Conservation (phyloP, 1,140 invertebrate genomes). For the Berghia stephanieae region DNA sequence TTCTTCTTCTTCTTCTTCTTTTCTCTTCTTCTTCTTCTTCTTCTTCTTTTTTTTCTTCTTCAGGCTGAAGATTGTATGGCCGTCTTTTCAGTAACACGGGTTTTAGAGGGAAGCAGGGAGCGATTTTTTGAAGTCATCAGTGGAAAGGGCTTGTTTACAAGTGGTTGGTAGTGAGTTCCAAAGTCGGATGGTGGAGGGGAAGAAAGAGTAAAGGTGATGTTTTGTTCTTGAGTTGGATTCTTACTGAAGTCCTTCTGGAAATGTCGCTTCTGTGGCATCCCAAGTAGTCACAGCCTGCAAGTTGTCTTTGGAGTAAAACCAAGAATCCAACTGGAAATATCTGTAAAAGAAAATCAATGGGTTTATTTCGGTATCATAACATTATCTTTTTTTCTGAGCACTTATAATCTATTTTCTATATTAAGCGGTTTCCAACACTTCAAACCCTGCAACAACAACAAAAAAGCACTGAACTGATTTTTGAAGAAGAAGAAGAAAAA, state of each 20-base stretch:
- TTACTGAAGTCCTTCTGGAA: constrained; percentile 33
- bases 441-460: no score
- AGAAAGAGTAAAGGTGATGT: not conserved
- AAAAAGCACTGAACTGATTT: no score
- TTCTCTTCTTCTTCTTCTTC: not conserved
- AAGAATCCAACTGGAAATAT: constrained; percentile 35
- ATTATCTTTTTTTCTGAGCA: not conserved
- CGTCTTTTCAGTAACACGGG: not conserved
- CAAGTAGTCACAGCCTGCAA: constrained; percentile 28
- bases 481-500: no score
- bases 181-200: not conserved
- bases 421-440: no score
- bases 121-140: no score
- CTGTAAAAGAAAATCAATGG: not conserved
- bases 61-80: no score
- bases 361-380: not conserved
- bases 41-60: constrained; percentile 24
- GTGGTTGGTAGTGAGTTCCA: not conserved
- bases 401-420: no score
- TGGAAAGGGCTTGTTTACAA: not conserved
- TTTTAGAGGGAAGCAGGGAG: not conserved
- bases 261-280: constrained; percentile 31
- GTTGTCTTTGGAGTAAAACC: constrained; percentile 35
- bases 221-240: not conserved
- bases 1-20: not conserved